Conservation (phyloP, 2,113 vertebrate species). For the Climacteris rufus region DNA sequence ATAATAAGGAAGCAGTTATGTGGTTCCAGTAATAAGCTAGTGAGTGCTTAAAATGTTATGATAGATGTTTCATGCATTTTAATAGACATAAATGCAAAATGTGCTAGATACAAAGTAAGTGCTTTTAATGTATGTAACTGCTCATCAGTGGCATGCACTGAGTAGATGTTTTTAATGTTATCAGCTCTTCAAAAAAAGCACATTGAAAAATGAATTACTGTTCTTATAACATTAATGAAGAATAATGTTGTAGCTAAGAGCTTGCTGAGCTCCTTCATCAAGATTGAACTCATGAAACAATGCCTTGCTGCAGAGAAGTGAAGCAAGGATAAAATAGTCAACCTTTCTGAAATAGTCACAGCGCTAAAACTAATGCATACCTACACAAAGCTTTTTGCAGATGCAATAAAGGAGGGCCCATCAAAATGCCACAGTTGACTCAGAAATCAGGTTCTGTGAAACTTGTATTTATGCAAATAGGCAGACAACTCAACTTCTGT, state of each 20-base stretch:
- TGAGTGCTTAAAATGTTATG: constrained; percentile 41
- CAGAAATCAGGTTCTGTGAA: background rate
- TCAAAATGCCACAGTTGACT: background rate
- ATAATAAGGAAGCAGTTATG: constrained; percentile 44
- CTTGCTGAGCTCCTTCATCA: constrained; percentile 3
- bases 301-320: background rate
- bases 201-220: constrained; percentile 4
- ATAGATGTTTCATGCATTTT: constrained; percentile 52
- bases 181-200: constrained; percentile 12
- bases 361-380: background rate
- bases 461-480: background rate
- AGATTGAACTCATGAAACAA: background rate
- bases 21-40: constrained; percentile 34
- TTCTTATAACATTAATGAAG: constrained; percentile 18
- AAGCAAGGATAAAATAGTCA: background rate
- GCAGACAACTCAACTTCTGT: background rate
- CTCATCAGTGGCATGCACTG: constrained; percentile 26
- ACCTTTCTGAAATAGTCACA: background rate
- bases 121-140: constrained; percentile 30
- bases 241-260: background rate
- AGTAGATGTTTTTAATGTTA: constrained; percentile 20
- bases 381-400: background rate
- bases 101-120: background rate
- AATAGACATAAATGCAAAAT: constrained; percentile 46
- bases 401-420: background rate